phyloP scores from a whole-genome alignment of 2,888 invertebrate genomes.

The Acanthosoma haemorrhoidale region DNA sequence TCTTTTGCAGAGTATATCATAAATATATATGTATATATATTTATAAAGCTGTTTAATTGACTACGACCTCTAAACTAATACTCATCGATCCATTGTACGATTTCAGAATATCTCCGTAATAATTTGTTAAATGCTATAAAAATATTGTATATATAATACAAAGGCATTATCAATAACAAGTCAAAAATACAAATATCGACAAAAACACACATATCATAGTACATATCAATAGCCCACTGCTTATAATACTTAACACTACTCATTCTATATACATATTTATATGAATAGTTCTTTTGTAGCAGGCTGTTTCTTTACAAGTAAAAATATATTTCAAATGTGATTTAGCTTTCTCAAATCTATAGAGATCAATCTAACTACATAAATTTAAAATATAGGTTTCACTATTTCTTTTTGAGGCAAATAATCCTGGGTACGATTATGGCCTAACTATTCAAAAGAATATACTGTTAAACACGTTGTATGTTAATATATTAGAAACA shows the following conservation, averaged over 20 bases:
- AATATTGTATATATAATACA: conserved; percentile 37
- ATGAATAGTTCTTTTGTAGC: background rate
- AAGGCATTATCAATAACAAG: conserved; percentile 33
- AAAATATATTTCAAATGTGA: too few relatives aligned
- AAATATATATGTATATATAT: conserved; percentile 2
- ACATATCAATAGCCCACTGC: conserved; percentile 20
- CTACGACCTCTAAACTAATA: conserved; percentile 35
- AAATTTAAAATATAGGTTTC: conserved; percentile 1
- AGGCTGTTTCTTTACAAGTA: too few relatives aligned
- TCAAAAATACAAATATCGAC: conserved; percentile 25
- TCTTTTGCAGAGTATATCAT: background rate
- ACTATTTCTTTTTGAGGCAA: background rate
- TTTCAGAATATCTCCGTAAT: conserved; percentile 22
- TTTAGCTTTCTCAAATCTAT: too few relatives aligned
- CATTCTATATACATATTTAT: background rate
- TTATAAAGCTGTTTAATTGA: conserved; percentile 38
- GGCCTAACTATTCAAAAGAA: too few relatives aligned
- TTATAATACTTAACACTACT: background rate
- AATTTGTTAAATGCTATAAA: conserved; percentile 36
- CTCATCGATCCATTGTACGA: conserved; percentile 29
- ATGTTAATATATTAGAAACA: background rate
- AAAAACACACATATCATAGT: background rate
- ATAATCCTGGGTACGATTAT: too few relatives aligned
- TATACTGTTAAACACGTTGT: too few relatives aligned
- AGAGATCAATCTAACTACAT: background rate